Evolutionary conservation across 2,113 vertebrate genomes (phyloP), one percentile per base, ranked within the genome.

Genomic region (Mustela nigripes): DNA sequence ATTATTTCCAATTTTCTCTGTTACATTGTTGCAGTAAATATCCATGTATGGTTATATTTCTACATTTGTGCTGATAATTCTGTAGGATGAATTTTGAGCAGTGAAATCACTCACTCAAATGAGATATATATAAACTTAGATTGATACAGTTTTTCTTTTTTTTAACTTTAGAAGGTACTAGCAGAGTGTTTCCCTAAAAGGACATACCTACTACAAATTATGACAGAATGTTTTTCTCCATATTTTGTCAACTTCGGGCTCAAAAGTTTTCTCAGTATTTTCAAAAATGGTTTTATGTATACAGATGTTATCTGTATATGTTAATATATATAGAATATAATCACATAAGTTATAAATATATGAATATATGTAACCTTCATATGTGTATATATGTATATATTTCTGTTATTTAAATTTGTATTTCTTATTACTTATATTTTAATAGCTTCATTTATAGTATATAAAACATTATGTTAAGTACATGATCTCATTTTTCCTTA

Each of bases 361-460:
- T 79, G 31, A 79, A 11, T n/a, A 33, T 78, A 33, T 53, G n/a
- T 53, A 79, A 33, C 9, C 8, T 79, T 26, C 24, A 28, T 45
- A 24, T 76, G 11, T 63, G 2, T 19, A 26, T 36, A 7, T 74
- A 58, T 63, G 1, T 19, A 16, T 45, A 7, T 74, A 58, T 81
- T 31, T 84, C 85, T 94, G n/a, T 63, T 82, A 79, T 81, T 94
- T 91, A 94, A 95, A 65, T 60, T n/a, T 92, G 22, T 3, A 4
- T 76, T 62, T 95, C 42, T 71, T 90, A 60, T 88, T 90, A 62
- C 39, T 63, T 94, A 62, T 71, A 56, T 89, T 94, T 89, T 86
- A 86, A 48, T 58, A 92, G 16, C 45, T 83, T 79, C 16, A 45
- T 90, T 95, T 92, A 91, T 48, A 48, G 2, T 80, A 56, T 87